Base-by-base conservation (phyloP, 2,888 invertebrate species). In the Formica aserva region DNA sequence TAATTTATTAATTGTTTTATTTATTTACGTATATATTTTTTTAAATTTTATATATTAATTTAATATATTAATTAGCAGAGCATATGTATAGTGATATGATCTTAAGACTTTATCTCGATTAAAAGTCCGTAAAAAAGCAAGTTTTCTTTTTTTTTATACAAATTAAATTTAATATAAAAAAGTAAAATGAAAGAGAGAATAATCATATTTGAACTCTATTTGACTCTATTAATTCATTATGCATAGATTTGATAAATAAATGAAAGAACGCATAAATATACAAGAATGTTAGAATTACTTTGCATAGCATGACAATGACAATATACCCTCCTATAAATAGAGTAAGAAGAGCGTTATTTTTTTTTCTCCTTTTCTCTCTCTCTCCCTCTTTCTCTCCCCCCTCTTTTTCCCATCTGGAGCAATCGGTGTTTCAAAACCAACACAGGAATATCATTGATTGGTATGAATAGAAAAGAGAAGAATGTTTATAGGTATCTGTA, bases 251-350 rank as follows among this genome's bases (percentile, higher is more conserved):
- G 35, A 18, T 48, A 55, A 60, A n/a, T 60, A n/a, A 57, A 41
- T 32, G 5, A 32, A 32, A 35, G 32, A 78, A 69, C 22, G 18
- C 26, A 26, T 69, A 32, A 29, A 11, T 45, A 13, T 60, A n/a
- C 18, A 60, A 69, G 18, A 80, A 62, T 60, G 57, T 69, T 72
- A 22, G 45, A 80, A 26, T 67, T 32, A 38, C n/a, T 80, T 74
- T 78, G 32, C 57, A 29, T 77, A 67, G 11, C 11, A 38, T 38
- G 67, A 18, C 48, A 48, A 18, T 3, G 38, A n/a, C 29, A 66
- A 26, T 22, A 65, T 26, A 55, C 13, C 18, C n/a, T 69, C 15
- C 22, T 71, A 13, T 78, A 9, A 71, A 60, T 57, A 78, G n/a
- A 55, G 67, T 57, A 60, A 45, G 41, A 69, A 22, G 55, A 65